phyloP scores from a whole-genome alignment of 2,888 invertebrate genomes.

The Capitulum mitella region DNA sequence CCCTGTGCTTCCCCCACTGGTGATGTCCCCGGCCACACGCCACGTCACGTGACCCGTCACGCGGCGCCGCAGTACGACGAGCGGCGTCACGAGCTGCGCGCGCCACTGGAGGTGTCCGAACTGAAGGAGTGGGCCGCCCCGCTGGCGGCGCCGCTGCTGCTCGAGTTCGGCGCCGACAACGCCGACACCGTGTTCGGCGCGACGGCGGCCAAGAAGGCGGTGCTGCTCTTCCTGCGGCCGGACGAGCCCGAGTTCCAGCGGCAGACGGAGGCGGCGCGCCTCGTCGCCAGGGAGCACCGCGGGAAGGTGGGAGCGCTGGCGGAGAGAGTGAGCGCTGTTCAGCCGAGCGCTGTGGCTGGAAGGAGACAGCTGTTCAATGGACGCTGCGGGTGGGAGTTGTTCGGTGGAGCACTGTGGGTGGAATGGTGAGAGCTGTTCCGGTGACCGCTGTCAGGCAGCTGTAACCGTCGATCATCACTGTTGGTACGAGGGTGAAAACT shows the following conservation, averaged over 20 bases:
- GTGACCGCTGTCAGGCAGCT: too few species aligned
- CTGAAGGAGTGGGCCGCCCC: background rate
- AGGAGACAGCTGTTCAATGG: too few species aligned
- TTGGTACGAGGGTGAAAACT: too few species aligned
- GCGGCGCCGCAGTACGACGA: background rate
- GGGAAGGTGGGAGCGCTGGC: background rate
- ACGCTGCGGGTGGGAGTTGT: too few species aligned
- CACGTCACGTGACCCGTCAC: too few species aligned
- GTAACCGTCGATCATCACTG: too few species aligned
- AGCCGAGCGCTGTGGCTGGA: too few species aligned
- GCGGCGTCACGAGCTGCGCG: background rate
- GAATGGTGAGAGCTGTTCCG: too few species aligned
- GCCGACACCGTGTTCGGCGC: background rate
- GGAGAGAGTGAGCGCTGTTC: too few species aligned
- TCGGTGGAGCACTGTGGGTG: too few species aligned
- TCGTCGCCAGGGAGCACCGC: background rate
- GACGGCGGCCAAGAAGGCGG: background rate
- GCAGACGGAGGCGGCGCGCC: background rate
- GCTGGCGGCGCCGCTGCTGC: background rate
- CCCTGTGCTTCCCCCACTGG: too few species aligned
- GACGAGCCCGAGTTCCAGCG: background rate
- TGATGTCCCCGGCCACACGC: too few species aligned
- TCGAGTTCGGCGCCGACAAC: background rate
- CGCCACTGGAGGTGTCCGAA: background rate
- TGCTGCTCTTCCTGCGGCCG: background rate